Evolutionary conservation across 1,140 invertebrate genomes (phyloP).

Genomic region (Heliconius nattereri): DNA sequence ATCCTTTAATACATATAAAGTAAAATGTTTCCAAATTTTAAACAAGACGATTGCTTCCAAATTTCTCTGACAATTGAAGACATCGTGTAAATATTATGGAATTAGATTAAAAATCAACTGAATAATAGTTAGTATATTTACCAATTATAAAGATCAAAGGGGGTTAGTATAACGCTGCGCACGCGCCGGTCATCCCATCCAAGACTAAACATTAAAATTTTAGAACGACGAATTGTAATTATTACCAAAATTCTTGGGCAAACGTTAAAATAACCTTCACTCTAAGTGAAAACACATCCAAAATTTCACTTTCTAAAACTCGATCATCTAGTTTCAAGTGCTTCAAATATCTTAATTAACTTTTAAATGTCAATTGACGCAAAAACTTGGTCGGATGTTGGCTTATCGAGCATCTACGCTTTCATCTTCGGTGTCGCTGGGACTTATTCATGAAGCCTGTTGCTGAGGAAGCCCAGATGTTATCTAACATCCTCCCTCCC

Average conservation of each 20-base stretch:
- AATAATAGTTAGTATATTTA: neutral
- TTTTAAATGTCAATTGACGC: constrained; percentile 45
- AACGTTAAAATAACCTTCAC: constrained; percentile 44
- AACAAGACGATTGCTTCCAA: too few relatives aligned
- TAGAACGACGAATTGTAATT: constrained; percentile 28
- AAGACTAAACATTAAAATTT: constrained; percentile 55
- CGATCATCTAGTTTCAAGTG: constrained; percentile 38
- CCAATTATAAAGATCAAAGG: constrained; percentile 4
- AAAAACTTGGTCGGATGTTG: constrained; percentile 32
- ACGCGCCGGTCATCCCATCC: constrained; percentile 12
- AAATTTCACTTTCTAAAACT: constrained; percentile 48
- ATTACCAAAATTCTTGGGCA: constrained; percentile 3
- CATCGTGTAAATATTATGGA: neutral
- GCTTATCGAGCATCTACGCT: constrained; percentile 30
- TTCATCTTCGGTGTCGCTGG: constrained; percentile 32
- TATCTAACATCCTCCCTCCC: constrained; percentile 6
- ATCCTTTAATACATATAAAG: neutral
- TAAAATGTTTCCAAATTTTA: too few relatives aligned
- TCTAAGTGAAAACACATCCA: constrained; percentile 29
- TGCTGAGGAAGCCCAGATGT: constrained; percentile 6
- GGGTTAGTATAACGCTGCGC: neutral
- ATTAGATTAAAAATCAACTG: neutral
- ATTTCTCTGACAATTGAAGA: neutral
- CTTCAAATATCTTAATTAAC: constrained; percentile 42
- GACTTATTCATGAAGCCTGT: neutral